Evolutionary conservation across 2,113 vertebrate genomes (phyloP).

Genomic region (Syrmaticus mikado): DNA sequence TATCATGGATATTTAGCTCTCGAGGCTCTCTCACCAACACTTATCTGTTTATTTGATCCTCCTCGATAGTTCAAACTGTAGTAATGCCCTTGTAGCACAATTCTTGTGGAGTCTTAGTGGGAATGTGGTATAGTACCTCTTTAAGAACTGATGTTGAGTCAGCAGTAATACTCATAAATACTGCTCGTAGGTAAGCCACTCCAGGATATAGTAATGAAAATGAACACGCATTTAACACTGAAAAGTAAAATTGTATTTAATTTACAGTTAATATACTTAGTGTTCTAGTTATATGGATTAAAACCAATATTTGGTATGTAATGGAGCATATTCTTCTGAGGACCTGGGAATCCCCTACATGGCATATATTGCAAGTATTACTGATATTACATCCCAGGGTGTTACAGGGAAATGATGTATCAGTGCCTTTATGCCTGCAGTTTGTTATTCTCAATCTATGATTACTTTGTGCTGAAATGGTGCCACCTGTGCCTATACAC

Average conservation of each 20-base stretch:
- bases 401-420: slow-evolving; percentile 69
- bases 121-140: not conserved
- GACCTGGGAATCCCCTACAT: slow-evolving; percentile 47
- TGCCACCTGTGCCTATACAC: slow-evolving; percentile 17
- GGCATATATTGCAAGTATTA: slow-evolving; percentile 65
- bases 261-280: not conserved
- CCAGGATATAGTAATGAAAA: not conserved
- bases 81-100: not conserved
- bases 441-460: slow-evolving; percentile 68
- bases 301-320: slow-evolving; percentile 4
- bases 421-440: slow-evolving; percentile 68
- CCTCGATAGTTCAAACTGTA: not conserved
- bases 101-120: not conserved
- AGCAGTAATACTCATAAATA: not conserved
- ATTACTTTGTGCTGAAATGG: slow-evolving; percentile 30
- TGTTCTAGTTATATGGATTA: not conserved
- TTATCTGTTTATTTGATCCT: not conserved
- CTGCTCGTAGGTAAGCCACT: not conserved
- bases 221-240: not conserved
- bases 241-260: not conserved
- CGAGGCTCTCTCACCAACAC: not conserved
- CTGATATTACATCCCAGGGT: slow-evolving; percentile 53
- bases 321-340: slow-evolving; percentile 47
- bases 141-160: not conserved
- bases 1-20: not conserved